These are phyloP conservation scores for Erynnis tages DNA, from an alignment of 2,888 invertebrate species.

Conservation along the genomic window DNA sequence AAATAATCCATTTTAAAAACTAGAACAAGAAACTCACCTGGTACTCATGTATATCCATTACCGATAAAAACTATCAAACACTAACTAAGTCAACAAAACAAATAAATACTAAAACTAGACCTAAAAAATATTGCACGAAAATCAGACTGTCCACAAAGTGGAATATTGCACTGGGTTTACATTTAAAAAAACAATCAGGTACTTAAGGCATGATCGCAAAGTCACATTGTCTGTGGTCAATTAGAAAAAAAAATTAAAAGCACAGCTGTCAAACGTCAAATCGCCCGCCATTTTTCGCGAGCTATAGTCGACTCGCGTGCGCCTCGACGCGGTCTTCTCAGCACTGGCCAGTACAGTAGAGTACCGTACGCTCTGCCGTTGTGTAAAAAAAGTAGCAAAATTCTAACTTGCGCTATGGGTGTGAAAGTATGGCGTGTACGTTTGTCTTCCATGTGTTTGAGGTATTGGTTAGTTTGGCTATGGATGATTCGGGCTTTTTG, in stretches of 20 bases:
- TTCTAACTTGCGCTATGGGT: not conserved
- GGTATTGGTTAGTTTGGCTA: no score
- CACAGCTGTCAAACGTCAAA: slow-evolving; percentile 36
- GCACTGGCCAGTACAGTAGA: slow-evolving; percentile 45
- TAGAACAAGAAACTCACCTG: slow-evolving; percentile 55
- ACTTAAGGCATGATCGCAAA: slow-evolving; percentile 40
- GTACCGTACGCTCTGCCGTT: slow-evolving; percentile 28
- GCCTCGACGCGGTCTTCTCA: slow-evolving; percentile 43
- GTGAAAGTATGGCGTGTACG: not conserved
- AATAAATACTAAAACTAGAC: slow-evolving; percentile 40
- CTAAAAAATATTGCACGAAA: slow-evolving; percentile 64
- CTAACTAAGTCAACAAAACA: slow-evolving; percentile 15
- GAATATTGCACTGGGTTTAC: slow-evolving; percentile 62
- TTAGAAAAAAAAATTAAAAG: slow-evolving; percentile 32
- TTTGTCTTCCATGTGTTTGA: no score
- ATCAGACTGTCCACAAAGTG: slow-evolving; percentile 68
- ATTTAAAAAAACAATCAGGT: slow-evolving; percentile 52
- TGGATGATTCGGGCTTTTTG: no score
- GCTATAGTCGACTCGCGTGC: slow-evolving; percentile 51
- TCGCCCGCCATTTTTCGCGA: slow-evolving; percentile 33
- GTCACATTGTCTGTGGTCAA: slow-evolving; percentile 33
- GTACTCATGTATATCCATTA: slow-evolving; percentile 72
- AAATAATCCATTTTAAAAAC: slow-evolving; percentile 12
- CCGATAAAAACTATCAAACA: slow-evolving; percentile 31
- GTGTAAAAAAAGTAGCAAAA: slow-evolving; percentile 16